These are phyloP conservation scores for Coreius guichenoti DNA, from an alignment of 2,797 vertebrate species.

Conservation along the genomic window DNA sequence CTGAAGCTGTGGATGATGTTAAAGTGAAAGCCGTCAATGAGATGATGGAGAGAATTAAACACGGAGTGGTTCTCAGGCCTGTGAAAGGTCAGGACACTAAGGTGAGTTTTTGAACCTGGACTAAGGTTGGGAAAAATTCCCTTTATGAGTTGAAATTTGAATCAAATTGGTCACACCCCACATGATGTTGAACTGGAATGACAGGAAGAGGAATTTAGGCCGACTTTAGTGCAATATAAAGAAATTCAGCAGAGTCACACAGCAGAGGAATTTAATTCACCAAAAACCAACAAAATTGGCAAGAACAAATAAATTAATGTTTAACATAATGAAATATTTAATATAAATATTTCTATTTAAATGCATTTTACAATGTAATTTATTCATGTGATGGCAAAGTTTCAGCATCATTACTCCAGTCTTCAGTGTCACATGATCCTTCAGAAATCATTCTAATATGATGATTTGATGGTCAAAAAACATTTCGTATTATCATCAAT, in stretches of 20 bases:
- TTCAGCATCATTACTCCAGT: neutral
- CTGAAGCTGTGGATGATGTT: conserved; percentile 74
- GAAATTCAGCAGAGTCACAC: neutral
- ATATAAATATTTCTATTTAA: no score
- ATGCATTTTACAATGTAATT: no score
- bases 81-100: conserved; percentile 81
- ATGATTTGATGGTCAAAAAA: neutral
- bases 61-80: conserved; percentile 80
- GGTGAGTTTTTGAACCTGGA: conserved; percentile 61
- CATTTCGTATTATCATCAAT: neutral
- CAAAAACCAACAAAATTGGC: neutral
- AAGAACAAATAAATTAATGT: neutral
- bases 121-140: neutral
- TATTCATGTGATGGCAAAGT: neutral
- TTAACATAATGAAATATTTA: neutral
- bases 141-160: neutral
- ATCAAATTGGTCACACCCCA: neutral
- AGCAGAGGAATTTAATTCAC: neutral
- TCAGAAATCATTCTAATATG: no score
- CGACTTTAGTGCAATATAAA: neutral
- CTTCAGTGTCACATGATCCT: neutral
- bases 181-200: neutral
- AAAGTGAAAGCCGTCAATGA: conserved; percentile 85
- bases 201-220: neutral
- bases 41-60: conserved; percentile 87